Percentiles rank a stretch among this genome's conserved stretches.
Conservation (phyloP, 2,113 vertebrate genomes). For the Ivindomyrus marchei region DNA sequence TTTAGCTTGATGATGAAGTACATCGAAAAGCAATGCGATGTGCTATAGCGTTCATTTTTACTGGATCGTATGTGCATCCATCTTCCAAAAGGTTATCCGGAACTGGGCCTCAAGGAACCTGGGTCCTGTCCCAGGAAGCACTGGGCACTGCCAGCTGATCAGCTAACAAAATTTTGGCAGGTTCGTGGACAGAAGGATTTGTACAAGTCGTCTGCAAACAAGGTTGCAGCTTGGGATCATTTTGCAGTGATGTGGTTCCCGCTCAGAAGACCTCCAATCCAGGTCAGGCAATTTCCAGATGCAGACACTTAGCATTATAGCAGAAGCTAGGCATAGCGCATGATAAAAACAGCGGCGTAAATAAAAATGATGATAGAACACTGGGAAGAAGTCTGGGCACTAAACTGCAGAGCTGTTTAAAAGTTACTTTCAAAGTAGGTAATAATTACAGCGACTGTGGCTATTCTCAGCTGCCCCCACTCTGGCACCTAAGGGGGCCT, state of each 20-base stretch:
- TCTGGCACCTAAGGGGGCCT: not conserved
- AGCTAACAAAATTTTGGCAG: not conserved
- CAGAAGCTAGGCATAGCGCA: not conserved
- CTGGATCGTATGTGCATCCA: not conserved
- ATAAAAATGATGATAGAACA: not conserved
- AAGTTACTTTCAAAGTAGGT: not conserved
- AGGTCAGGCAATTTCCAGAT: not conserved
- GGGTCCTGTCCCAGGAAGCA: not conserved
- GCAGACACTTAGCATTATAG: not conserved
- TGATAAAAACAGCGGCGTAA: not conserved
- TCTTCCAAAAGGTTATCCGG: not conserved
- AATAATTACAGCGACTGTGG: not conserved
- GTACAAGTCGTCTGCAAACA: not conserved
- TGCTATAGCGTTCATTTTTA: not conserved
- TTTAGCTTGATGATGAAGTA: not conserved
- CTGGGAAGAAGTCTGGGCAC: not conserved
- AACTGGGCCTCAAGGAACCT: not conserved
- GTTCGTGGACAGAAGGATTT: not conserved
- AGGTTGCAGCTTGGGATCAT: not conserved
- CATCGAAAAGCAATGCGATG: not conserved
- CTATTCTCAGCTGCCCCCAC: not conserved
- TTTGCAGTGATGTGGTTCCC: not conserved
- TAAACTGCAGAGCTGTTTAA: not conserved
- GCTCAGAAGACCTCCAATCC: not conserved
- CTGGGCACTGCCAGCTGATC: not conserved